Evolutionary conservation across 2,888 invertebrate genomes (phyloP), one percentile per base, ranked within the genome.

Genomic region (Agonopterix subpropinquella): DNA sequence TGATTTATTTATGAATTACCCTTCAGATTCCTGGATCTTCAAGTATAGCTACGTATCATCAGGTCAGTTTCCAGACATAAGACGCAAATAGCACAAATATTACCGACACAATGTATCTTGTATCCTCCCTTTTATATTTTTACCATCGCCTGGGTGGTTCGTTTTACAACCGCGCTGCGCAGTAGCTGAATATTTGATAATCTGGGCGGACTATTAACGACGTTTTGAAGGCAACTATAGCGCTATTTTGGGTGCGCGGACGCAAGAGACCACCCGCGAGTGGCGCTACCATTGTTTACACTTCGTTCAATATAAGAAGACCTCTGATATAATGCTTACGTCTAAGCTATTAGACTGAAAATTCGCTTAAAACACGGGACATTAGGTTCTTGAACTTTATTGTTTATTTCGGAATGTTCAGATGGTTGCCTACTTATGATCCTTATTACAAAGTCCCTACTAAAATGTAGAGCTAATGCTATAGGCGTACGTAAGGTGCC

Each of bases 161-260:
- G 59, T 73, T 86, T 87, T 76, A 85, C 76, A 60, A 66, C 66
- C 68, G 63, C 59, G 61, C 64, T 62, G 64, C 62, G 69, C 84
- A 79, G 80, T 83, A 86, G 87, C 84, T 75, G 79, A 68, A 77
- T 78, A 79, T 84, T 77, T 83, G 81, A 84, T 82, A 85, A 81
- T 79, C 81, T 28, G 62, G 67, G 59, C 58, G 59, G 67, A 61
- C 74, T 75, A 77, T 83, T 80, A 83, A 86, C 82, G 77, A 82
- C 82, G 86, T 85, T 87, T 85, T 86, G 84, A 76, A 73, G 74
- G 72, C 76, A 67, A 72, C 67, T 63, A 69, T 70, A 64, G 69
- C 59, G 76, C 73, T 86, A 87, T 87, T 87, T 85, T 60, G 67
- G 83, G 73, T 70, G 70, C 69, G 71, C 65, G 56, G 50, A 70